phyloP scores from a whole-genome alignment of 2,888 invertebrate species.

The Hyposoter dolosus region DNA sequence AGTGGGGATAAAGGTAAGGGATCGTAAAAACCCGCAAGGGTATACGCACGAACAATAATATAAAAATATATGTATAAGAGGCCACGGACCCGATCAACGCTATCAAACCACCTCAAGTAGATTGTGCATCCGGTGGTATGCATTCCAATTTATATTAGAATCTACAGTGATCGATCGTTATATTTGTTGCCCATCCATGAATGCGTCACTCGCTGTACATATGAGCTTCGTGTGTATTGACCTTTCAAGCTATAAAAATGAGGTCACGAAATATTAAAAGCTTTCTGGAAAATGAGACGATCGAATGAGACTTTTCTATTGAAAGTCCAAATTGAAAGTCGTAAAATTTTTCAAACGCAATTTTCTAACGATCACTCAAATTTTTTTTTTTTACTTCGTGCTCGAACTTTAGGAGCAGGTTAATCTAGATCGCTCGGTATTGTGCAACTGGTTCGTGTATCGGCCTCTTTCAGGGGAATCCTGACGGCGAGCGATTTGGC shows the following conservation, averaged over 20 bases:
- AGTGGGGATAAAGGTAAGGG: too few relatives aligned
- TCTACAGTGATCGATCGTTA: slow-evolving; percentile 5
- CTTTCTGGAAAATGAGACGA: background rate
- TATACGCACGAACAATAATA: too few relatives aligned
- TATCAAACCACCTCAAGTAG: background rate
- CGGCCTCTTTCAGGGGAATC: background rate
- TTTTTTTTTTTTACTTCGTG: background rate
- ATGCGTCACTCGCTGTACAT: background rate
- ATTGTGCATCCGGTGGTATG: background rate
- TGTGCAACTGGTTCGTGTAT: slow-evolving; percentile 1
- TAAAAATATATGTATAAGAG: too few relatives aligned
- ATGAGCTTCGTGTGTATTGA: background rate
- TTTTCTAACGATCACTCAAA: background rate
- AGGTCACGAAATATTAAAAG: background rate
- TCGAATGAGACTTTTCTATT: background rate
- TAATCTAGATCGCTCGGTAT: background rate
- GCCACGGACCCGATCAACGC: too few relatives aligned
- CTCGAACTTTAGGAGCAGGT: background rate
- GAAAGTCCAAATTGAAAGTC: background rate
- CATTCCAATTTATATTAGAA: background rate
- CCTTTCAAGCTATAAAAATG: background rate
- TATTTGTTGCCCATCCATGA: background rate
- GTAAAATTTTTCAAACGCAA: background rate
- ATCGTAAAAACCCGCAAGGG: too few relatives aligned
- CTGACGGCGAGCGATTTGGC: background rate